Evolutionary conservation across 2,888 invertebrate species (phyloP), one percentile per base, ranked within the genome.

Genomic region (Oscheius myriophilus): DNA sequence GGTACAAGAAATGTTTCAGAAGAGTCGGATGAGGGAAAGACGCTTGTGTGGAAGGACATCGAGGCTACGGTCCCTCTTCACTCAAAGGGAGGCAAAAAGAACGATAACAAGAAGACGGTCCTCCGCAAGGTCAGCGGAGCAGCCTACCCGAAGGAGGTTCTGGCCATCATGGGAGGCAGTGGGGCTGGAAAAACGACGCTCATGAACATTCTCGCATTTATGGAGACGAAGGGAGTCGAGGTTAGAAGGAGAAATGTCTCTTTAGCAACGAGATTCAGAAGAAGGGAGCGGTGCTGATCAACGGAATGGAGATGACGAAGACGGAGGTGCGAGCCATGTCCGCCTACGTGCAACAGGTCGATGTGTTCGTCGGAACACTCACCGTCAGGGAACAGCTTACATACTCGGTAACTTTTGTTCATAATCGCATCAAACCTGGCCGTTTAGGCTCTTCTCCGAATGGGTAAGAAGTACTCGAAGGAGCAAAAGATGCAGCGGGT

Each of bases 341-440:
- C 81, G 94, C 94, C 0, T 95, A 92, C 87, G 93, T 95, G 89
- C 93, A 94, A 81, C 95, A 95, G 87, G 93, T 94, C 7, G 94
- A 95, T 84, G 89, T 95, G 46, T 95, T 95, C 83, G 91, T 93
- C 9, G 92, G 92, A 6, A 91, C 92, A 49, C 90, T 95, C 67
- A 94, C 93, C 0, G 94, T 94, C 39, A 88, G 90, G 72, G 95
- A 95, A 86, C 95, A 95, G 84, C 90, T 95, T 69, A 91, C 90
- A 80, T 92, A 94, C 80, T 93, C 95, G 92, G 94, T 80, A 49
- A 21, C 18, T 21, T 6, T 9, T 6, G 21, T 6, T 49, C n/a
- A 49, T 49, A 49, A 6, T 49, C 26, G 16, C 16, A 43, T 43
- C 16, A 12, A 14, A 49, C n/a, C 21, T 14, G 6, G 3, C 18